Evolutionary conservation across 2,113 vertebrate species (phyloP).

Genomic region (Fulica atra): DNA sequence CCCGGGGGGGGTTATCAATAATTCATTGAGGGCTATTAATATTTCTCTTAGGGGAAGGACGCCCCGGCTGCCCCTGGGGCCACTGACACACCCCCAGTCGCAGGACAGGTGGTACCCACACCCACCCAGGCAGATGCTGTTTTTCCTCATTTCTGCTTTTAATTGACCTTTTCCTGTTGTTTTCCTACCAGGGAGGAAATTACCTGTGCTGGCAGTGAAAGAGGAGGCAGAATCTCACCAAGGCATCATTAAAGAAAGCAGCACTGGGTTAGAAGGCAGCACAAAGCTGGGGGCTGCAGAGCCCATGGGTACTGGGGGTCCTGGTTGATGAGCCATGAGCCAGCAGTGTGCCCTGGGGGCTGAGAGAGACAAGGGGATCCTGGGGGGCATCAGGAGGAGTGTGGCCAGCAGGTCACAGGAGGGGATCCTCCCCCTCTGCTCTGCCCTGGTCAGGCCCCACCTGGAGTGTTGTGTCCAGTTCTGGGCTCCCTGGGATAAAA

Average conservation of each 20-base stretch:
- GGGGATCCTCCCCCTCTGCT: too few species aligned
- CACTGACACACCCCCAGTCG: rapidly evolving
- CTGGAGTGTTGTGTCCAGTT: too few species aligned
- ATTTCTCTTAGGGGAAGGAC: background rate
- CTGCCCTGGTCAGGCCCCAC: too few species aligned
- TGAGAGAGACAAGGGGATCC: too few species aligned
- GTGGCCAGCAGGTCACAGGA: too few species aligned
- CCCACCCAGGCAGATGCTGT: background rate
- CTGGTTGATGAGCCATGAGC: background rate
- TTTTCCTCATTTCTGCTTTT: background rate
- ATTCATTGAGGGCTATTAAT: background rate
- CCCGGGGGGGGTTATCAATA: background rate
- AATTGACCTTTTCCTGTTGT: background rate
- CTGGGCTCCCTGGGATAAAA: too few species aligned
- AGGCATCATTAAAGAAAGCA: background rate
- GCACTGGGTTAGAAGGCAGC: background rate
- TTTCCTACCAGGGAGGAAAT: background rate
- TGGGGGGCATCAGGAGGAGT: too few species aligned
- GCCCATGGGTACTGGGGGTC: background rate
- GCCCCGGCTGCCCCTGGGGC: rapidly evolving
- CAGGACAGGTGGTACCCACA: rapidly evolving
- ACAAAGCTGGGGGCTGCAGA: background rate
- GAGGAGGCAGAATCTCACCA: background rate
- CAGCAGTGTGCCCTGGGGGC: background rate
- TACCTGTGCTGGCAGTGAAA: rapidly evolving